A percentile compares a stretch with the other conserved stretches of the same genome.
Conservation (phyloP, 2,888 invertebrate genomes). For the Beris morrisii region DNA sequence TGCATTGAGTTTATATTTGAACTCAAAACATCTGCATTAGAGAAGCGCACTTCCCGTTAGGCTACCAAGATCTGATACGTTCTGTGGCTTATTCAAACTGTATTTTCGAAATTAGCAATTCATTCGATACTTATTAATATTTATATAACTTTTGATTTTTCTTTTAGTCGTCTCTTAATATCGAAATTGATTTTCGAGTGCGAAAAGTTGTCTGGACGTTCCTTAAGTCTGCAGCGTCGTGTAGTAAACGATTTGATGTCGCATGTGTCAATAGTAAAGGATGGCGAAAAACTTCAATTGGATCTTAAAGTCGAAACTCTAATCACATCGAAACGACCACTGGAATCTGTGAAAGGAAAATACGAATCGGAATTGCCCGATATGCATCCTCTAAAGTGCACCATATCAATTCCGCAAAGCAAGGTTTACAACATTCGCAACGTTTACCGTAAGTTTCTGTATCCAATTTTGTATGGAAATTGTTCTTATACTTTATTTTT, state of each 20-base stretch:
- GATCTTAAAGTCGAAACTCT: slow-evolving; percentile 67
- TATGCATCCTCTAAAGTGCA: slow-evolving; percentile 73
- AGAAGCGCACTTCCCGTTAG: too few species aligned
- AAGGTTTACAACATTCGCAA: slow-evolving; percentile 67
- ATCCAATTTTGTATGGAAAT: neutral
- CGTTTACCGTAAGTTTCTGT: slow-evolving; percentile 67
- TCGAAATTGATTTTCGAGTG: slow-evolving; percentile 69
- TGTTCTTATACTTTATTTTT: slow-evolving; percentile 23
- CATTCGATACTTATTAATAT: too few species aligned
- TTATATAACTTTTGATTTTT: slow-evolving; percentile 20
- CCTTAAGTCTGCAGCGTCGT: slow-evolving; percentile 61
- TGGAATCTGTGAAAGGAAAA: slow-evolving; percentile 60
- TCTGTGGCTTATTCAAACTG: too few species aligned
- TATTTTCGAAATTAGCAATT: too few species aligned
- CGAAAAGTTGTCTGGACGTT: slow-evolving; percentile 64
- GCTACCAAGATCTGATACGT: too few species aligned
- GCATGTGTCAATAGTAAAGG: slow-evolving; percentile 63
- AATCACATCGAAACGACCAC: slow-evolving; percentile 64
- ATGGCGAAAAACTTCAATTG: slow-evolving; percentile 66
- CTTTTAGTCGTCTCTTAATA: slow-evolving; percentile 64
- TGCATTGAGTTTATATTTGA: too few species aligned
- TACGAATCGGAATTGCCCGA: slow-evolving; percentile 66
- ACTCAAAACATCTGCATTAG: too few species aligned
- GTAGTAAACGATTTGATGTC: slow-evolving; percentile 64
- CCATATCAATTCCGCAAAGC: slow-evolving; percentile 66